Conservation (phyloP, 1,140 invertebrate genomes). For the Apis cerana region DNA sequence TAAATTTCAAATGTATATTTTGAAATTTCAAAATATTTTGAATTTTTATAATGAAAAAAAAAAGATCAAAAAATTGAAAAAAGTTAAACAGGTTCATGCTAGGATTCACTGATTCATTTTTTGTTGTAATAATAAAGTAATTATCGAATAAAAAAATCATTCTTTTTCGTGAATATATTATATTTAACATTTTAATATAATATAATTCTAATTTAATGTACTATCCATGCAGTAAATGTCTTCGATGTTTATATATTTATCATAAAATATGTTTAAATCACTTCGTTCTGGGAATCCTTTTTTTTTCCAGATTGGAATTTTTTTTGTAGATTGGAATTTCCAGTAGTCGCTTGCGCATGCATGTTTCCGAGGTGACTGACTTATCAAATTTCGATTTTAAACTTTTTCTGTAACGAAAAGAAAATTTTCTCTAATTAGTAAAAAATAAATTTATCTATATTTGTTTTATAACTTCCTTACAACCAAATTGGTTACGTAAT, state of each 20-base stretch:
- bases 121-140: too few species aligned
- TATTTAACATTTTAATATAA: not conserved
- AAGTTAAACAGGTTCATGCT: too few species aligned
- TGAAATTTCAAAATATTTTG: too few species aligned
- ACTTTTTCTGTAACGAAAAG: not conserved
- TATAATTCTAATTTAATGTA: too few species aligned
- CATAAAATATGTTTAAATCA: not conserved
- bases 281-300: not conserved
- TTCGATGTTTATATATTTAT: not conserved
- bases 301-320: conserved; percentile 17
- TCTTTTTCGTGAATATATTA: not conserved
- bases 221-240: not conserved
- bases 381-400: not conserved
- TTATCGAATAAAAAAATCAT: too few species aligned
- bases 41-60: too few species aligned
- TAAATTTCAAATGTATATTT: too few species aligned
- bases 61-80: too few species aligned
- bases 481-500: not conserved
- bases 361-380: not conserved
- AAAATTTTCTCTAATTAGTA: too few species aligned
- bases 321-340: conserved; percentile 25
- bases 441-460: too few species aligned
- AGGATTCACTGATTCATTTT: too few species aligned
- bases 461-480: not conserved
- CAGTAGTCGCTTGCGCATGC: not conserved